Conservation (phyloP, 2,797 vertebrate species). For the Neopelma chrysocephalum region DNA sequence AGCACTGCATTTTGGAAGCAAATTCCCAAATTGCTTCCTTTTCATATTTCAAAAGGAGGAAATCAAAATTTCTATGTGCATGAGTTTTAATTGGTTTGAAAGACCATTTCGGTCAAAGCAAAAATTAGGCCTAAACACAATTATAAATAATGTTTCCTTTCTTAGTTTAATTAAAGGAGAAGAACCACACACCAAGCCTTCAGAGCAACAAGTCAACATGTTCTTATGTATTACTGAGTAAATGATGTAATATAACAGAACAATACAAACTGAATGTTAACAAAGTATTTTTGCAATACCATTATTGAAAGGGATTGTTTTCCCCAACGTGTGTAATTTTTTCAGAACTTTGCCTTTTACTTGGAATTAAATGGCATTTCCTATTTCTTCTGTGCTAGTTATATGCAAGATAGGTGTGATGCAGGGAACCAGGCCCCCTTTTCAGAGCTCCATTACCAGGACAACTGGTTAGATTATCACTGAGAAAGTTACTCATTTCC, state of each 20-base stretch:
- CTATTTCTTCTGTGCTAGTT: not conserved
- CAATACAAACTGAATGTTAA: not conserved
- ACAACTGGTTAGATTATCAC: not conserved
- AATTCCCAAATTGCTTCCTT: not conserved
- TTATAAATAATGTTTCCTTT: not conserved
- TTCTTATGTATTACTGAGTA: not conserved
- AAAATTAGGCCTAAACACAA: not conserved
- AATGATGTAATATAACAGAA: constrained; percentile 6
- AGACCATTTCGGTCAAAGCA: not conserved
- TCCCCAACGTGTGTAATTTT: not conserved
- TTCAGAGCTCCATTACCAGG: not conserved
- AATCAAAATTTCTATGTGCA: not conserved
- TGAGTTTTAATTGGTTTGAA: not conserved
- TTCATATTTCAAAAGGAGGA: not conserved
- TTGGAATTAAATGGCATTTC: not conserved
- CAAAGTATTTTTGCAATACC: not conserved
- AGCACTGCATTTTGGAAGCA: not conserved
- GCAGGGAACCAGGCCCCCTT: not conserved
- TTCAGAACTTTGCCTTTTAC: not conserved
- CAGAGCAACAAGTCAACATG: not conserved
- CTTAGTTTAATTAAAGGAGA: constrained; percentile 6
- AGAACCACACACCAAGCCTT: not conserved
- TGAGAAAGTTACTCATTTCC: not conserved
- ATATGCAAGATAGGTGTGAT: accelerated
- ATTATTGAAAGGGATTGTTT: not conserved